These are phyloP conservation scores for Balanococcus diminutus DNA, from an alignment of 2,888 invertebrate species.

Conservation along the genomic window DNA sequence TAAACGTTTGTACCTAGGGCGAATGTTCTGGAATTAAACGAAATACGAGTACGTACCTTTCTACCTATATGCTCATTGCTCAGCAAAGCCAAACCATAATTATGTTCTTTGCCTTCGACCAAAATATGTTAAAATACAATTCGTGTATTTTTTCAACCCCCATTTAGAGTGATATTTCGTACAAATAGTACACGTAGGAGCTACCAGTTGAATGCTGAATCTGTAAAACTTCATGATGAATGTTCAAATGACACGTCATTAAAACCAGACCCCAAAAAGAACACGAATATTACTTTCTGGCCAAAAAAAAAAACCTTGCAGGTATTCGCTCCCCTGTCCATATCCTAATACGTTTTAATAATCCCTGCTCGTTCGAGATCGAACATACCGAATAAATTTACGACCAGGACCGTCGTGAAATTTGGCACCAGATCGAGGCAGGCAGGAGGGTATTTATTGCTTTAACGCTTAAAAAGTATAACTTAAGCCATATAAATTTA, in stretches of 20 bases:
- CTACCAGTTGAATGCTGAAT: background rate
- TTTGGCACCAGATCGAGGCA: too few relatives aligned
- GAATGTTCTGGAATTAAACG: background rate
- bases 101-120: too few relatives aligned
- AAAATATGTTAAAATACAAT: background rate
- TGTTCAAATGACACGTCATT: background rate
- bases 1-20: background rate
- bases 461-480: background rate
- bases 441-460: too few relatives aligned
- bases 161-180: background rate
- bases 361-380: background rate
- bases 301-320: too few relatives aligned
- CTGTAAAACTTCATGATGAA: background rate
- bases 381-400: background rate
- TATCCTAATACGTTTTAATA: background rate
- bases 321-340: too few relatives aligned
- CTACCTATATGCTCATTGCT: too few relatives aligned
- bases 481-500: background rate
- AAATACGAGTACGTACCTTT: too few relatives aligned
- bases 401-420: background rate
- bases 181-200: too few relatives aligned
- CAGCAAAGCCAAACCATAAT: too few relatives aligned
- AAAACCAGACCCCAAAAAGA: too few relatives aligned
- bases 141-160: background rate
- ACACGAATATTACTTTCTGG: too few relatives aligned